Evolutionary conservation across 2,113 vertebrate genomes (phyloP).

Genomic region (Melozone crissalis): DNA sequence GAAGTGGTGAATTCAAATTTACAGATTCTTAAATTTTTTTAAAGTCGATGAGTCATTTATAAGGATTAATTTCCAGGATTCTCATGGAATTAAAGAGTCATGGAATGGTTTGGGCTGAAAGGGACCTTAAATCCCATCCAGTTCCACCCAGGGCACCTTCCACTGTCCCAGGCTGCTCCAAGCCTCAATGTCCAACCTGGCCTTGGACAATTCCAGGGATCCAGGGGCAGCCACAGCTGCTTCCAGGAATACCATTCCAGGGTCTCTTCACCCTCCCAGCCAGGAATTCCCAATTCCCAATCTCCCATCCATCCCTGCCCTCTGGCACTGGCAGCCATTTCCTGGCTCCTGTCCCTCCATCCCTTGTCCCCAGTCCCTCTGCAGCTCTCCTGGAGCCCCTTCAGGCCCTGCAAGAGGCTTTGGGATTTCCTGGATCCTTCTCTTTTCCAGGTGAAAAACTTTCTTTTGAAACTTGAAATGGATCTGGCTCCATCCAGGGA

Average conservation of each 20-base stretch:
- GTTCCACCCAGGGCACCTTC: background rate
- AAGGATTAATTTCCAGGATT: background rate
- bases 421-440: background rate
- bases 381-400: background rate
- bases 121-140: background rate
- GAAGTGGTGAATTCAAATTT: background rate
- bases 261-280: background rate
- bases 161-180: no score
- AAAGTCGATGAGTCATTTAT: background rate
- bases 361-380: background rate
- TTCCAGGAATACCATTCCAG: no score
- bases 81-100: background rate
- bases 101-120: background rate
- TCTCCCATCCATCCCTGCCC: no score
- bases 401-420: background rate
- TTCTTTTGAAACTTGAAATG: background rate
- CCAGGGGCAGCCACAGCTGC: background rate
- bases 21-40: background rate
- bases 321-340: background rate
- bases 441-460: rapidly evolving
- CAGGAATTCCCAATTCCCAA: background rate
- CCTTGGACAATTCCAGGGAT: background rate
- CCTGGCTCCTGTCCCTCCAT: background rate
- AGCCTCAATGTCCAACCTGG: background rate
- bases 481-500: background rate